Conservation (phyloP, 1,140 invertebrate genomes). For the Zaprionus capensis region DNA sequence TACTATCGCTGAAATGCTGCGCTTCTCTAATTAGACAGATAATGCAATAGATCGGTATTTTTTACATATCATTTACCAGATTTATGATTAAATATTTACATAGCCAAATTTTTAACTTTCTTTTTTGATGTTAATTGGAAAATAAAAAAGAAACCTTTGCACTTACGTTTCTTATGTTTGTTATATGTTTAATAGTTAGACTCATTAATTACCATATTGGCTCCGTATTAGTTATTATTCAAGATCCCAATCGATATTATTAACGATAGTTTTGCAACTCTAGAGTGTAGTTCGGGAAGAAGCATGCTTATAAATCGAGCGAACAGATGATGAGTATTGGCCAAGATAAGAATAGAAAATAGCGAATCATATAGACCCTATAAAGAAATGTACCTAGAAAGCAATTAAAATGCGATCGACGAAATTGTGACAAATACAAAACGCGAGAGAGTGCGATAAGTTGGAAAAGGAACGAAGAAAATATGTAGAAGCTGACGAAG, state of each 20-base stretch:
- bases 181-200: background rate
- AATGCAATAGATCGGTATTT: background rate
- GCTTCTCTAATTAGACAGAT: background rate
- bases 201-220: background rate
- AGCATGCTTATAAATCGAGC: constrained; percentile 37
- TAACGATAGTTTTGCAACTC: constrained; percentile 1
- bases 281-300: constrained; percentile 19
- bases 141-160: background rate
- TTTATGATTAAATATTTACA: background rate
- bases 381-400: constrained; percentile 77
- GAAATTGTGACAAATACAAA: constrained; percentile 81
- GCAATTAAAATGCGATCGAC: constrained; percentile 77
- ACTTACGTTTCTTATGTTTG: background rate
- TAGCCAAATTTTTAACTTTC: background rate
- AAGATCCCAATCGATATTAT: background rate
- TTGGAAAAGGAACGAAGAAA: background rate
- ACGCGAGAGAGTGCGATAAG: constrained; percentile 15
- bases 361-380: constrained; percentile 47
- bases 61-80: background rate
- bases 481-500: background rate
- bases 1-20: background rate
- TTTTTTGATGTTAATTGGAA: background rate
- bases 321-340: constrained; percentile 29
- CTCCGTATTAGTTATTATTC: background rate
- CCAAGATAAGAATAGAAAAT: constrained; percentile 26